Evolutionary conservation across 2,888 invertebrate genomes (phyloP), one percentile per base, ranked within the genome.

Genomic region (Polydesmus complanatus): DNA sequence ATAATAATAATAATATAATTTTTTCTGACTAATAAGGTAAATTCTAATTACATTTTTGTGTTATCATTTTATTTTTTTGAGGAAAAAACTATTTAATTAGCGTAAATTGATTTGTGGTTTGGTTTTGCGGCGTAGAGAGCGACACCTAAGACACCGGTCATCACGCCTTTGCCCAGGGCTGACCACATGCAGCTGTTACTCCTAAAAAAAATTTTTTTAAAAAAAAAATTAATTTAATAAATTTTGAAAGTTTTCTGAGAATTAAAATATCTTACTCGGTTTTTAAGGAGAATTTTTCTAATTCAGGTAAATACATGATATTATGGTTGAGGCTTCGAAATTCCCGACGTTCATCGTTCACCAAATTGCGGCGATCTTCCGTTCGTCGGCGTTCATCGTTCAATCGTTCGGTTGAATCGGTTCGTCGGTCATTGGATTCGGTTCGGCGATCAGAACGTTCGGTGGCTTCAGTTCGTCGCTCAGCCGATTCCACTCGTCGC

Each of bases 61-160:
- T n/a, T n/a, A n/a, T n/a, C n/a, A n/a, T n/a, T n/a, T n/a, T n/a
- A n/a, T n/a, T n/a, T n/a, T n/a, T n/a, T n/a, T n/a, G n/a, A n/a
- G n/a, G n/a, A n/a, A n/a, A n/a, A n/a, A n/a, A n/a, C n/a, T 37
- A 14, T 37, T 37, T 37, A 37, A 37, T 37, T 14, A 8, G 14
- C 37, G 5, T 37, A 8, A 37, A 37, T 8, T 37, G 37, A 37
- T 14, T 37, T 37, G 5, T 14, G 8, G 14, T 27, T 27, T 1
- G 60, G 53, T 48, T 54, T 60, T 18, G 27, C 22, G 3, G 54
- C 54, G n/a, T 54, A 53, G 3, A 60, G 23, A 48, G 60, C 60
- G 25, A 60, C 19, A 14, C 60, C 60, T 25, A 60, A 11, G 18
- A 60, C 21, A 14, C 60, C 60, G 18, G 60, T 60, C n/a, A 60